A percentile compares a stretch with the other conserved stretches of the same genome.
These are phyloP conservation scores for Glaucomys volans DNA, from an alignment of 2,113 vertebrate genomes.

Conservation along the genomic window DNA sequence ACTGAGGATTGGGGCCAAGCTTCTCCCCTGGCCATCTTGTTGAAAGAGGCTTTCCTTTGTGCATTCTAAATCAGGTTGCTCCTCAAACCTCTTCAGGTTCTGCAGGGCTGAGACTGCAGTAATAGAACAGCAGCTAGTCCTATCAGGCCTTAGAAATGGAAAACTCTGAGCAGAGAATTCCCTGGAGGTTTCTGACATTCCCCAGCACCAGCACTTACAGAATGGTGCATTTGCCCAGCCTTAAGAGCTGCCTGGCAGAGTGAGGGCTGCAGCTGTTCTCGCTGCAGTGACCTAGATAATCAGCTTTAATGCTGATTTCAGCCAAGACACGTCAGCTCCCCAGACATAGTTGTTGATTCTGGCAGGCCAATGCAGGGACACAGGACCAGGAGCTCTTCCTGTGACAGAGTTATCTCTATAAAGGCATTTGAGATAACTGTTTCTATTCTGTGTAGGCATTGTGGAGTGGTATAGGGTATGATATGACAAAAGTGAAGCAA, in stretches of 20 bases:
- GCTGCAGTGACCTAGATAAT: slow-evolving; percentile 73
- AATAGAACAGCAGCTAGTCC: not conserved
- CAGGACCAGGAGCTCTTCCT: not conserved
- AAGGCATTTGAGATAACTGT: not conserved
- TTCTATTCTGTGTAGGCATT: not conserved
- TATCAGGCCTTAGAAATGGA: not conserved
- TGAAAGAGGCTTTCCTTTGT: not conserved
- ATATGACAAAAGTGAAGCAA: not conserved
- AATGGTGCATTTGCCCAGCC: not conserved
- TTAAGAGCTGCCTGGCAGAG: not conserved
- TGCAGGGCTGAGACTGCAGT: not conserved
- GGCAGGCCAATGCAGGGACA: slow-evolving; percentile 40
- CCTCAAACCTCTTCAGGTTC: not conserved
- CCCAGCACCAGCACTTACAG: not conserved
- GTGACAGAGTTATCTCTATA: not conserved
- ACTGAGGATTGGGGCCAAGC: not conserved
- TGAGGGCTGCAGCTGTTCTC: slow-evolving; percentile 21
- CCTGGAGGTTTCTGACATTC: not conserved
- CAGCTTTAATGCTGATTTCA: slow-evolving; percentile 53
- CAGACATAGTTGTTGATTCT: slow-evolving; percentile 66
- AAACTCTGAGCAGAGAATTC: not conserved
- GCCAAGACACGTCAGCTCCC: slow-evolving; percentile 57
- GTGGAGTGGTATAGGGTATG: not conserved
- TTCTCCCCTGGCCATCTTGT: not conserved
- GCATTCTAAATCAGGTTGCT: not conserved